Conservation (phyloP, 92 coral and sea anemone species). For the Epizoanthus rinbou region DNA sequence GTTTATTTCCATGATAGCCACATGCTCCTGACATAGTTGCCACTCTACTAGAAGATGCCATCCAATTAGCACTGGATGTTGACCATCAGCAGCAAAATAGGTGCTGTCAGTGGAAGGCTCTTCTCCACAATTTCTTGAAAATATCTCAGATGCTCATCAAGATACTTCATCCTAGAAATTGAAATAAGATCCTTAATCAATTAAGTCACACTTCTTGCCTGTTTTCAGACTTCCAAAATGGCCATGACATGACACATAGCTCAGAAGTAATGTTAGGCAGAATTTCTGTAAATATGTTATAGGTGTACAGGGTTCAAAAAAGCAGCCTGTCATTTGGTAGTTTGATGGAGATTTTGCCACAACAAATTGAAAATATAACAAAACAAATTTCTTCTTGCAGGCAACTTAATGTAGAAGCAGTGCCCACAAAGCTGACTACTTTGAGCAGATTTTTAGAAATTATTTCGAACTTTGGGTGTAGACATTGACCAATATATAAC, state of each 20-base stretch:
- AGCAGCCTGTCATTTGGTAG: neutral
- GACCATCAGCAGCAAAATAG: too few species aligned
- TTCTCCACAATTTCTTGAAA: too few species aligned
- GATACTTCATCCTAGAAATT: neutral
- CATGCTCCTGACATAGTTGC: neutral
- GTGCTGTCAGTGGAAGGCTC: too few species aligned
- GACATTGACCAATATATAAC: slow-evolving; percentile 1
- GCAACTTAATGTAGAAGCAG: slow-evolving; percentile 2
- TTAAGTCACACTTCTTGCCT: neutral
- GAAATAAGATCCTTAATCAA: neutral
- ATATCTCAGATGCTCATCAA: neutral
- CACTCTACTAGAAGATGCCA: neutral
- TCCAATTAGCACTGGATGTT: neutral
- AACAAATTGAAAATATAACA: neutral
- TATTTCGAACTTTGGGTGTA: slow-evolving; percentile 5
- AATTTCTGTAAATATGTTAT: slow-evolving; percentile 3
- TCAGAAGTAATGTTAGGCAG: neutral
- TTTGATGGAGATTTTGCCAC: slow-evolving; percentile 8
- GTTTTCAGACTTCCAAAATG: neutral
- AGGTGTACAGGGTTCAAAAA: slow-evolving; percentile 7
- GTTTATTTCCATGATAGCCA: neutral
- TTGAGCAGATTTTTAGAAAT: slow-evolving; percentile 3
- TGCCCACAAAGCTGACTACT: slow-evolving; percentile 2
- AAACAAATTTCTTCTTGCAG: slow-evolving; percentile 11
- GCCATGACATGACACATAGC: neutral